Conservation (phyloP, 2,888 invertebrate genomes). For the Drosophila maculinotata region DNA sequence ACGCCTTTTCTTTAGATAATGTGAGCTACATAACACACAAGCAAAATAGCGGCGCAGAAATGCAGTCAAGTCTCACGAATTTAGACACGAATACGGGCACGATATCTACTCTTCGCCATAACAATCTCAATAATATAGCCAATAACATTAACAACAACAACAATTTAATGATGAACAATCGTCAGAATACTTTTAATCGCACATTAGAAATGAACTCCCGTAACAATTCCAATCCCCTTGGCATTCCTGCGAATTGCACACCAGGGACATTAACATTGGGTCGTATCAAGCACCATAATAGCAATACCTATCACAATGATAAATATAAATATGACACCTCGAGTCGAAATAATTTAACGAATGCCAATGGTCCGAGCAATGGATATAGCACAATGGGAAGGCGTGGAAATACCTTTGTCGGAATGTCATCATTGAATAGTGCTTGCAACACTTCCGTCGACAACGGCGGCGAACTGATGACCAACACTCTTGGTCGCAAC, state of each 20-base stretch:
- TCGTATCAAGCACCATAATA: conserved; percentile 84
- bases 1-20: conserved; percentile 94
- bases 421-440: conserved; percentile 76
- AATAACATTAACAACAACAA: conserved; percentile 83
- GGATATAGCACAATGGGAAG: conserved; percentile 84
- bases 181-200: conserved; percentile 85
- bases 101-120: conserved; percentile 87
- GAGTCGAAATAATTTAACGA: conserved; percentile 83
- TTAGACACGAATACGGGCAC: conserved; percentile 94
- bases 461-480: conserved; percentile 77
- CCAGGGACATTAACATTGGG: conserved; percentile 84
- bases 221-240: conserved; percentile 84
- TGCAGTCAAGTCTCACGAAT: conserved; percentile 91
- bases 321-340: conserved; percentile 83
- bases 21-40: conserved; percentile 95
- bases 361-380: conserved; percentile 82
- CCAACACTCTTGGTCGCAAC: conserved; percentile 83
- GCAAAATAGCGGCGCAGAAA: conserved; percentile 85
- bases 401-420: conserved; percentile 84
- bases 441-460: neutral
- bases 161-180: conserved; percentile 80
- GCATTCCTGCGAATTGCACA: conserved; percentile 76
- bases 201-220: conserved; percentile 84
- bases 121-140: conserved; percentile 86
- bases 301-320: conserved; percentile 84